phyloP scores from a whole-genome alignment of 2,113 vertebrate species.

The Pedetes capensis region DNA sequence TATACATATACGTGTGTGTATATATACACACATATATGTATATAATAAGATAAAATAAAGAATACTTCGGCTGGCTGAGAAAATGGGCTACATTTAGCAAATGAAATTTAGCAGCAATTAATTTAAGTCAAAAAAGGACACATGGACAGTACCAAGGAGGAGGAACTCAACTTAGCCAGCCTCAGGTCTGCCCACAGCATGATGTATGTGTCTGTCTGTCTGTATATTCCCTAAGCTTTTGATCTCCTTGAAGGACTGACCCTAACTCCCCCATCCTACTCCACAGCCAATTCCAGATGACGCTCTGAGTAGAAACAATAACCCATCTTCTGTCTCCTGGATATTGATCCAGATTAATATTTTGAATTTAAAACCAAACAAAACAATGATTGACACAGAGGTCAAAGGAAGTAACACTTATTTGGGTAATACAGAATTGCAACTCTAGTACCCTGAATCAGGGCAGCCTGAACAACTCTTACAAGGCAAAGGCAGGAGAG shows the following conservation, averaged over 20 bases:
- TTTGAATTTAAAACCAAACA: not conserved
- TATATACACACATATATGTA: too few species aligned
- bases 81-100: not conserved
- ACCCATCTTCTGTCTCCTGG: not conserved
- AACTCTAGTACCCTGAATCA: not conserved
- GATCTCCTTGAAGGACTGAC: not conserved
- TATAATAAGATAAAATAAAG: too few species aligned
- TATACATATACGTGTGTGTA: too few species aligned
- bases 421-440: not conserved
- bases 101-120: constrained; percentile 24
- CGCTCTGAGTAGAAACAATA: not conserved
- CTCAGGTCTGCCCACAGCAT: not conserved
- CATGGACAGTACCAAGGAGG: not conserved
- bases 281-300: not conserved
- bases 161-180: not conserved
- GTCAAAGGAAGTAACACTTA: not conserved
- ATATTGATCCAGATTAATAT: not conserved
- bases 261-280: not conserved
- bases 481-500: not conserved
- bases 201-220: not conserved
- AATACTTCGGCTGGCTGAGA: not conserved
- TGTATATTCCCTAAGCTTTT: not conserved
- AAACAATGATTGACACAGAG: not conserved
- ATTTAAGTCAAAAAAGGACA: not conserved
- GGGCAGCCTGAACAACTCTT: not conserved